These are phyloP conservation scores for Florisuga fusca DNA, from an alignment of 2,797 vertebrate species.

Conservation along the genomic window DNA sequence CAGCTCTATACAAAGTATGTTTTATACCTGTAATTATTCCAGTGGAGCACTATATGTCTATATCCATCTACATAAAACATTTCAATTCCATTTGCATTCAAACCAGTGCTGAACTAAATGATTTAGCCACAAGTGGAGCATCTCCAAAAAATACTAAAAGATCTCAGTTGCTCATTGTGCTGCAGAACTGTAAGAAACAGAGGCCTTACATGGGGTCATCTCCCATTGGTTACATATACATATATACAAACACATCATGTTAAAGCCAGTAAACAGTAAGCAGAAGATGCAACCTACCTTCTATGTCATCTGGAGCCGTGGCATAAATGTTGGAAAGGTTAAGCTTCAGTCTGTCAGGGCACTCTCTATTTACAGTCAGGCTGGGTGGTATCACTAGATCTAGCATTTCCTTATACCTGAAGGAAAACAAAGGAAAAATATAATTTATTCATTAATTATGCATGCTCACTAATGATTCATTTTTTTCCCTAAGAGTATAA, in stretches of 20 bases:
- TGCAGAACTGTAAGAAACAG: neutral
- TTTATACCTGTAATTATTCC: neutral
- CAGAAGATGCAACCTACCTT: constrained; percentile 77
- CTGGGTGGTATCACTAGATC: constrained; percentile 85
- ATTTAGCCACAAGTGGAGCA: neutral
- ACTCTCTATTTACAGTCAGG: constrained; percentile 80
- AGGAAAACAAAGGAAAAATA: constrained; percentile 78
- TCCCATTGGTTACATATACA: neutral
- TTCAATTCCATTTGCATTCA: neutral
- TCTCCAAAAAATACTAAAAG: neutral
- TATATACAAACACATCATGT: neutral
- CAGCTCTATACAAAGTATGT: neutral
- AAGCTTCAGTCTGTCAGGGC: constrained; percentile 74
- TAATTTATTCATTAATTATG: constrained; percentile 81
- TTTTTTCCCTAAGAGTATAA: constrained; percentile 77
- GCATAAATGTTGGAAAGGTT: constrained; percentile 67
- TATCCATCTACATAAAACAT: neutral
- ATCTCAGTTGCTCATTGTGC: neutral
- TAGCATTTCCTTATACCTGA: constrained; percentile 88
- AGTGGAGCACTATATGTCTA: rapidly evolving
- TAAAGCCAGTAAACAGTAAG: constrained; percentile 33
- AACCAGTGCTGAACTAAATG: neutral
- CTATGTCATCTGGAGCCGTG: constrained; percentile 78
- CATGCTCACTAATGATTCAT: constrained; percentile 76
- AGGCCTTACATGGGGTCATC: neutral